Evolutionary conservation across 1,140 invertebrate species (phyloP).

Genomic region (Rhagoletis zephyria): DNA sequence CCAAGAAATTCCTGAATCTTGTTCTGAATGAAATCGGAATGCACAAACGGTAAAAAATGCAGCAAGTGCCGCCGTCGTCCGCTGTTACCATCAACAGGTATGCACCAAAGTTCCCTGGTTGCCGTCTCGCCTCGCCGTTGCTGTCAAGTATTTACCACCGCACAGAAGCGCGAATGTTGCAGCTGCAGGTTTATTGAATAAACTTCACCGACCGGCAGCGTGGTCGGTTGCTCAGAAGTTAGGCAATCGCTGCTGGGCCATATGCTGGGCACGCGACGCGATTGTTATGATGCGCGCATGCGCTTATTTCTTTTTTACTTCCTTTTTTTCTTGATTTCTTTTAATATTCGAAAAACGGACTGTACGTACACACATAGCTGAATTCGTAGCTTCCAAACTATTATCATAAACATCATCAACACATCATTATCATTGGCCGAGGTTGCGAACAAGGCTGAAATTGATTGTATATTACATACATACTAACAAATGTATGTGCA

Average conservation of each 20-base stretch:
- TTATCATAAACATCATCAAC: conserved; percentile 52
- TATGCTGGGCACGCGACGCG: conserved; percentile 28
- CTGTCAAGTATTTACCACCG: neutral
- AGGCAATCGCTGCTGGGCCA: neutral
- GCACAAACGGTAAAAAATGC: conserved; percentile 55
- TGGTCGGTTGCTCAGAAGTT: neutral
- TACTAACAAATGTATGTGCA: too few species aligned
- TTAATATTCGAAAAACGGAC: neutral
- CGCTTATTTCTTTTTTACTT: neutral
- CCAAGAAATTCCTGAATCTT: conserved; percentile 71
- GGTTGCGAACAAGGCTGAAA: neutral
- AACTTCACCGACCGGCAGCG: conserved; percentile 60
- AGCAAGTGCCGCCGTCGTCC: conserved; percentile 18
- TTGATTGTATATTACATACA: neutral
- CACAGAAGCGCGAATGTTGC: neutral
- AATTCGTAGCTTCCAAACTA: neutral
- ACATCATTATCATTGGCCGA: conserved; percentile 48
- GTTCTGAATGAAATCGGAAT: conserved; percentile 68
- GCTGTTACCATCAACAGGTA: neutral
- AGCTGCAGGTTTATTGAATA: conserved; percentile 71
- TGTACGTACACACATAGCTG: neutral
- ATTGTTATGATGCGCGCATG: conserved; percentile 50
- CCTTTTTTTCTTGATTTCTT: neutral
- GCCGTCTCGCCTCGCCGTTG: neutral
- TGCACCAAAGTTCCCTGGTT: neutral